Evolutionary conservation across 2,888 invertebrate species (phyloP).

Genomic region (Nemapogon koenigi): DNA sequence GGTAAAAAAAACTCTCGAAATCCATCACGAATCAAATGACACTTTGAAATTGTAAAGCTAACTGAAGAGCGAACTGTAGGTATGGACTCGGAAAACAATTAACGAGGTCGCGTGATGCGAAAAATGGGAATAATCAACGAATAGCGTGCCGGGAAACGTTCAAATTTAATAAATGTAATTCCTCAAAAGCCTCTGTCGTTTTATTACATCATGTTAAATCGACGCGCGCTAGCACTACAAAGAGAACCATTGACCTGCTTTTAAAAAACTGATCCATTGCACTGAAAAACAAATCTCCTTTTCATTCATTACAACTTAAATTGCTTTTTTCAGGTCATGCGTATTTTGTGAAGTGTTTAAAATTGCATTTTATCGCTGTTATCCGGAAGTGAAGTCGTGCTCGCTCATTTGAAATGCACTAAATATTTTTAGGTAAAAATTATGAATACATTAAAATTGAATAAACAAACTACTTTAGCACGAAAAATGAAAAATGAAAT

Average conservation of each 20-base stretch:
- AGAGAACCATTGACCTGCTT: conserved; percentile 20
- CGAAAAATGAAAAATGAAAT: too few species aligned
- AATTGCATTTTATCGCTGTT: too few species aligned
- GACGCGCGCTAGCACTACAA: conserved; percentile 9
- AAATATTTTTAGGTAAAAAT: too few species aligned
- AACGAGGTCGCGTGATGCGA: conserved; percentile 38
- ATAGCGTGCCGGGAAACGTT: conserved; percentile 30
- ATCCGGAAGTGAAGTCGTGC: too few species aligned
- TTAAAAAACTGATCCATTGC: neutral
- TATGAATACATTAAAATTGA: too few species aligned
- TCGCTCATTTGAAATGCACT: too few species aligned
- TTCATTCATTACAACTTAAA: too few species aligned
- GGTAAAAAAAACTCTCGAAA: conserved; percentile 45
- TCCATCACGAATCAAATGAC: conserved; percentile 62
- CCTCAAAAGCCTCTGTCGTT: conserved; percentile 21
- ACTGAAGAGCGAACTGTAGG: conserved; percentile 45
- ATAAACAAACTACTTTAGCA: too few species aligned
- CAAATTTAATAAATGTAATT: conserved; percentile 43
- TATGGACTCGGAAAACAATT: conserved; percentile 53
- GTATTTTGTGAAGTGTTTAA: too few species aligned
- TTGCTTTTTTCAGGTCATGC: too few species aligned
- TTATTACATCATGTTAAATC: conserved; percentile 9
- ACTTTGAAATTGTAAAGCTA: conserved; percentile 59
- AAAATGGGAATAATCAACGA: conserved; percentile 54
- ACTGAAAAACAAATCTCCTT: neutral